phyloP scores from a whole-genome alignment of 2,888 invertebrate genomes.

The Leucophenga montana region DNA sequence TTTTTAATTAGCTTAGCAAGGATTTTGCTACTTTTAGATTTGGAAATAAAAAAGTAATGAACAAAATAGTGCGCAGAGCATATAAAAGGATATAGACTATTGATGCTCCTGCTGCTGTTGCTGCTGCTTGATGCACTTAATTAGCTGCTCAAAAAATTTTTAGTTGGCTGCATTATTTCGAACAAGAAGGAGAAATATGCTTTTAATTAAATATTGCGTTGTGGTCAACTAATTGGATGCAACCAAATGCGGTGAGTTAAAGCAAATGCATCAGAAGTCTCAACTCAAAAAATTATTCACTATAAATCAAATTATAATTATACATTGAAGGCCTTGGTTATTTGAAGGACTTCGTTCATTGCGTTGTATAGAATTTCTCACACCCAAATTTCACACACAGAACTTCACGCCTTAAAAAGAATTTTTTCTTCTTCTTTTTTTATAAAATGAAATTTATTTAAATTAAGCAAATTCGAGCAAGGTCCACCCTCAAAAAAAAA shows the following conservation, averaged over 20 bases:
- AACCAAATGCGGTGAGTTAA: neutral
- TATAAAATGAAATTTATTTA: neutral
- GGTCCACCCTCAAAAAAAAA: neutral
- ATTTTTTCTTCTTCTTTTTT: neutral
- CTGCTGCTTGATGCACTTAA: slow-evolving; percentile 4
- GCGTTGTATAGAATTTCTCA: too few species aligned
- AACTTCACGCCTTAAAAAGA: too few species aligned
- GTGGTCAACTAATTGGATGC: slow-evolving; percentile 10
- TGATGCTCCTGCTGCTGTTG: slow-evolving; percentile 6
- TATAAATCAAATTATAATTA: neutral
- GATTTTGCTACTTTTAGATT: slow-evolving; percentile 16
- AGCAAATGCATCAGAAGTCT: neutral
- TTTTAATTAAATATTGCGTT: slow-evolving; percentile 1
- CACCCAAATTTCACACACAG: too few species aligned
- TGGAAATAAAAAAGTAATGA: neutral
- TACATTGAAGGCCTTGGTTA: too few species aligned
- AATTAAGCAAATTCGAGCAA: neutral
- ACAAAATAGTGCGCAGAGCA: neutral
- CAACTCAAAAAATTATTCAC: neutral
- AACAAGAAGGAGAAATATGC: neutral
- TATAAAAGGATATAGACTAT: neutral
- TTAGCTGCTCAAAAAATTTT: slow-evolving; percentile 7
- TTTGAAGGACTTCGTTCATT: too few species aligned
- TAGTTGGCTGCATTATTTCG: neutral
- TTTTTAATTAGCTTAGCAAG: slow-evolving; percentile 27